Conservation (phyloP, 1,140 invertebrate genomes). For the Drosophila busckii region DNA sequence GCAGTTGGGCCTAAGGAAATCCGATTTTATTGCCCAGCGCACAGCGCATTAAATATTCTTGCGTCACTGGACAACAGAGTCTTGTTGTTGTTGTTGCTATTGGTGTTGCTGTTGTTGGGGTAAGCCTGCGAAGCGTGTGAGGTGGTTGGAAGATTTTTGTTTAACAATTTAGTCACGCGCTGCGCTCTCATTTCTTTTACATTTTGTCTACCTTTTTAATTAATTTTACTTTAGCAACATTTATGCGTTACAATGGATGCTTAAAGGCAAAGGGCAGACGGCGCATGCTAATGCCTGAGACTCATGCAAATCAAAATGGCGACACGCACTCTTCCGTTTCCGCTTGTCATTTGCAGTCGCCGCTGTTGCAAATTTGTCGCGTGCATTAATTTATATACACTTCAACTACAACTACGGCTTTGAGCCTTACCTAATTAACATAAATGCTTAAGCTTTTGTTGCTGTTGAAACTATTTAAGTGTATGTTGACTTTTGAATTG, state of each 20-base stretch:
- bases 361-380: constrained; percentile 55
- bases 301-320: constrained; percentile 69
- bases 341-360: constrained; percentile 9
- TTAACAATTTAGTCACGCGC: constrained; percentile 67
- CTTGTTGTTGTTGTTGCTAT: neutral
- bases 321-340: constrained; percentile 60
- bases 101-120: neutral
- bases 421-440: constrained; percentile 56
- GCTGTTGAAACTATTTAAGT: constrained; percentile 41
- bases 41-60: constrained; percentile 65
- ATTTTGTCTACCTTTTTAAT: constrained; percentile 57
- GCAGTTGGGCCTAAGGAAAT: constrained; percentile 48
- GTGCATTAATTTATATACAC: constrained; percentile 60
- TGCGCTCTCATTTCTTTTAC: constrained; percentile 46
- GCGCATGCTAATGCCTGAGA: constrained; percentile 26
- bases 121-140: constrained; percentile 6
- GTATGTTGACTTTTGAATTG: constrained; percentile 47
- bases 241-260: constrained; percentile 49
- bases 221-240: constrained; percentile 54
- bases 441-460: too few species aligned
- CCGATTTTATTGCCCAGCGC: constrained; percentile 63
- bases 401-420: constrained; percentile 19
- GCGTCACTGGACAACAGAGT: constrained; percentile 48
- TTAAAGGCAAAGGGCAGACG: constrained; percentile 16
- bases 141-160: constrained; percentile 33